Conservation (phyloP, 2,797 vertebrate species). For the Hemibagrus guttatus region DNA sequence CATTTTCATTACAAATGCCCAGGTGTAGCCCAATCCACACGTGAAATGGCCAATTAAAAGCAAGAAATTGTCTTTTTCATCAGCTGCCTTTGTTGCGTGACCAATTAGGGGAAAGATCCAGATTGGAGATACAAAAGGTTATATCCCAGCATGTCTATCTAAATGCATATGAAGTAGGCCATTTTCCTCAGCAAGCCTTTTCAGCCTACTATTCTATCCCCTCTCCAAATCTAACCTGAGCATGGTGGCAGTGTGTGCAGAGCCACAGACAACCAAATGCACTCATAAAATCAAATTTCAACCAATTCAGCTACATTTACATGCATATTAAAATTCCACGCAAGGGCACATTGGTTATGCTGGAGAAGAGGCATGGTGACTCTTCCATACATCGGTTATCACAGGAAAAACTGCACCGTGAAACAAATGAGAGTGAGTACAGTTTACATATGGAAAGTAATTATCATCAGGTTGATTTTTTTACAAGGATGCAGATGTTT, state of each 20-base stretch:
- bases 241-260: constrained; percentile 30
- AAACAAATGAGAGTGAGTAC: not conserved
- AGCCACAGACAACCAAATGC: constrained; percentile 49
- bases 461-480: constrained; percentile 6
- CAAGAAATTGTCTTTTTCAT: constrained; percentile 89
- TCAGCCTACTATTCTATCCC: constrained; percentile 26
- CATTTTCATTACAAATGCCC: constrained; percentile 89
- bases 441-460: constrained; percentile 15
- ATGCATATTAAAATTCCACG: constrained; percentile 58
- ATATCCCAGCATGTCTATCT: constrained; percentile 79
- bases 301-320: constrained; percentile 53
- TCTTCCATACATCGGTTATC: constrained; percentile 34
- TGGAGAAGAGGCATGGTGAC: constrained; percentile 39
- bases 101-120: constrained; percentile 89
- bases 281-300: constrained; percentile 57
- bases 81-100: constrained; percentile 88
- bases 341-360: constrained; percentile 44
- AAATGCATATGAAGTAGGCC: constrained; percentile 73
- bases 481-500: not conserved
- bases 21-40: constrained; percentile 87
- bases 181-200: constrained; percentile 49
- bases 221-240: constrained; percentile 40
- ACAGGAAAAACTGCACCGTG: not conserved
- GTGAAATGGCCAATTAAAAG: constrained; percentile 95
- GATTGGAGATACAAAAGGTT: constrained; percentile 88